A percentile compares a stretch with the other conserved stretches of the same genome.
Conservation (phyloP, 2,888 invertebrate genomes). For the Silvanus unidentatus region DNA sequence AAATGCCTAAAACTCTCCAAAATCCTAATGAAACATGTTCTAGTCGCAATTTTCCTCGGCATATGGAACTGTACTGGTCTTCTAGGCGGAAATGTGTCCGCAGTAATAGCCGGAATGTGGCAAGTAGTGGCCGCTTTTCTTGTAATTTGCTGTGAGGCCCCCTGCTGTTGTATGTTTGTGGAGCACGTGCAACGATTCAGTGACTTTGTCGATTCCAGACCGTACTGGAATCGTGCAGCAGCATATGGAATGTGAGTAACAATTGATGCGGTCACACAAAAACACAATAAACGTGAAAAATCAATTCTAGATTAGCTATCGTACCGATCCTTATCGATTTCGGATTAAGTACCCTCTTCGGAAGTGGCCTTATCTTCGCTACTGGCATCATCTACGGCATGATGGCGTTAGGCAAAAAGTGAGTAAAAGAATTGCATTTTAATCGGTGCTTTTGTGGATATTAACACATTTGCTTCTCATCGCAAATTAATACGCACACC, state of each 20-base stretch:
- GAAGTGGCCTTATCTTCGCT: conserved; percentile 80
- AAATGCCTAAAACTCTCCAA: not conserved
- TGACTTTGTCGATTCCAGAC: conserved; percentile 74
- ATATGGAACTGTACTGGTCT: conserved; percentile 68
- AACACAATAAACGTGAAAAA: not conserved
- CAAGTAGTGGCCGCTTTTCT: conserved; percentile 87
- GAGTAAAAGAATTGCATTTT: conserved; percentile 48
- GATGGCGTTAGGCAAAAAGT: conserved; percentile 95
- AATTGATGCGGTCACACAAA: not conserved
- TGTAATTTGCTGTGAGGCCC: conserved; percentile 86
- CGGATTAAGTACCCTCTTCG: conserved; percentile 71
- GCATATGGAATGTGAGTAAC: conserved; percentile 75
- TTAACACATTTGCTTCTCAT: conserved; percentile 10
- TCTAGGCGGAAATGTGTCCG: conserved; percentile 54
- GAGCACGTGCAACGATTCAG: conserved; percentile 87
- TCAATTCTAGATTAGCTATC: conserved; percentile 61
- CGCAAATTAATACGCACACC: no score
- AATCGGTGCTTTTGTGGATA: conserved; percentile 4
- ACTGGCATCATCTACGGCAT: conserved; percentile 88
- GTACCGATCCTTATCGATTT: conserved; percentile 75
- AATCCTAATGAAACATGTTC: conserved; percentile 33
- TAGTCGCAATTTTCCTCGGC: conserved; percentile 82
- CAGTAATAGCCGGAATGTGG: conserved; percentile 74
- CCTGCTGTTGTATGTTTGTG: conserved; percentile 94
- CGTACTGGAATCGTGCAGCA: conserved; percentile 85